Conservation (phyloP, 2,113 vertebrate genomes). For the Grus americana region DNA sequence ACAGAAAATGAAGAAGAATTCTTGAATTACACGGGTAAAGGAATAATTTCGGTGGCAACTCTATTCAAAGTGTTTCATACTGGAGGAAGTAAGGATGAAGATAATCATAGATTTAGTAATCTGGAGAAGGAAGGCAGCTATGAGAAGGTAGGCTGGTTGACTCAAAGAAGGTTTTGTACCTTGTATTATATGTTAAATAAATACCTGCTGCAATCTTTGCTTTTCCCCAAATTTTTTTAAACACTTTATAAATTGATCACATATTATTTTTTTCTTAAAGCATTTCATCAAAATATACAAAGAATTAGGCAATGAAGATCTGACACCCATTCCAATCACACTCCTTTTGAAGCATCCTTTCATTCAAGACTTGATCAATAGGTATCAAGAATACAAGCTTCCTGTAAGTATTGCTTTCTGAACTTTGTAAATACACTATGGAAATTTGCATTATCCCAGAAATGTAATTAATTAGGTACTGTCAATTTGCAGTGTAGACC, state of each 20-base stretch:
- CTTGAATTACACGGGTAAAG: neutral
- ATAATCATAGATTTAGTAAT: constrained; percentile 43
- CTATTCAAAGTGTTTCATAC: constrained; percentile 77
- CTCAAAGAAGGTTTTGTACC: neutral
- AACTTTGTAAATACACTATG: neutral
- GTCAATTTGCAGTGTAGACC: neutral
- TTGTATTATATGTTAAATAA: neutral
- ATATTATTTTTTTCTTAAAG: constrained; percentile 28
- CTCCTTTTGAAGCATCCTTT: constrained; percentile 82
- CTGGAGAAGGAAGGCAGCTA: constrained; percentile 53
- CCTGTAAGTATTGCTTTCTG: constrained; percentile 77
- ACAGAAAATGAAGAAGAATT: constrained; percentile 23
- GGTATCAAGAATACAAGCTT: constrained; percentile 75
- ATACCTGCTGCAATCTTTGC: neutral
- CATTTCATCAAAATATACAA: constrained; percentile 74
- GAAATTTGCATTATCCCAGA: neutral
- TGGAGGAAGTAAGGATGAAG: constrained; percentile 50
- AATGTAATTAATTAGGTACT: neutral
- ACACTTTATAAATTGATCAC: neutral
- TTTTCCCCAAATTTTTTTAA: neutral
- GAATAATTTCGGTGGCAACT: constrained; percentile 75
- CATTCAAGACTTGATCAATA: constrained; percentile 79
- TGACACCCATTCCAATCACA: constrained; percentile 74
- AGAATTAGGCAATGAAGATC: constrained; percentile 74
- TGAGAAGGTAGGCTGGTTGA: constrained; percentile 72